Evolutionary conservation across 2,113 vertebrate genomes (phyloP), one percentile per base, ranked within the genome.

Genomic region (Morone chrysops): DNA sequence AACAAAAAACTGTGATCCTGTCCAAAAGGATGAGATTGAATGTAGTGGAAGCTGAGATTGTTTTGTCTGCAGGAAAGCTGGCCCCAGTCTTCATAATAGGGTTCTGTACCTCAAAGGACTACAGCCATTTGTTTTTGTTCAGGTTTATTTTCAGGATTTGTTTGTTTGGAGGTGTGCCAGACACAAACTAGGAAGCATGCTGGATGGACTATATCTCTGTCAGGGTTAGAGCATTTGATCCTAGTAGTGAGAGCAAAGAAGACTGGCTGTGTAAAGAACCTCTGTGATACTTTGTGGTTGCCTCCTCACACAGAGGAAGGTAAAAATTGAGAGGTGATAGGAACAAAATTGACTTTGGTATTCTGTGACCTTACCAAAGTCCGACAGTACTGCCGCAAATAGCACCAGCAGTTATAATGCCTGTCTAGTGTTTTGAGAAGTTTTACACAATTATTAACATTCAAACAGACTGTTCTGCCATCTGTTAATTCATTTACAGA

Each of bases 401-500:
- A 25, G 18, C 47, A 60, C 36, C 43, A 38, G 41, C 72, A 38
- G 38, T n/a, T 22, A 11, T 45, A 48, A 22, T 68, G 36, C 53
- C 54, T 56, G 8, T 17, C 14, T 45, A 10, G 38, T 61, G 43
- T 59, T 36, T 4, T 16, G 13, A 59, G 50, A 62, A 22, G 17
- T 78, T 78, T 50, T 51, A 59, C n/a, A 56, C 20, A 22, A 14
- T 8, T 45, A 18, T 87, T 54, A 60, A 47, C 75, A 13, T 75
- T 75, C 54, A 70, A 85, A 82, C 61, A 17, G 25, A 17, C 14
- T 67, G 36, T 60, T 69, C 36, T 81, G 11, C n/a, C 51, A 0
- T 77, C 25, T 88, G 62, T 82, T 83, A 6, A 25, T 91, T 59
- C 47, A 67, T 89, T 92, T 90, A 78, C 85, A 96, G 96, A 97